Evolutionary conservation across 2,888 invertebrate genomes (phyloP).

Genomic region (Phrixothrix hirtus): DNA sequence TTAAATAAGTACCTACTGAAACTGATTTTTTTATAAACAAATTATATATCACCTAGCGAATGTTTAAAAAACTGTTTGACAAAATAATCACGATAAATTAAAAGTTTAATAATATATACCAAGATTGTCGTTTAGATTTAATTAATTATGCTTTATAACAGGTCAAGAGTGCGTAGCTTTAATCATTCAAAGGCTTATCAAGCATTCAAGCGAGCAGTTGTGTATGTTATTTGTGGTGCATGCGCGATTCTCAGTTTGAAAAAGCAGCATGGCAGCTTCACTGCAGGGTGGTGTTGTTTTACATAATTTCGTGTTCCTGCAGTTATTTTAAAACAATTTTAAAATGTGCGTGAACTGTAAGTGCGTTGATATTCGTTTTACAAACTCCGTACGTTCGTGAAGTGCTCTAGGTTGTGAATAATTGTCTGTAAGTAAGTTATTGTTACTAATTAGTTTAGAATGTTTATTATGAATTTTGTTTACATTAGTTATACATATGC

Average conservation of each 20-base stretch:
- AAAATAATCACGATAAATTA: too few species aligned
- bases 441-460: slow-evolving; percentile 7
- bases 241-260: slow-evolving; percentile 49
- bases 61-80: too few species aligned
- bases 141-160: too few species aligned
- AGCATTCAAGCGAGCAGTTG: not conserved
- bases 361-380: slow-evolving; percentile 13
- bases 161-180: too few species aligned
- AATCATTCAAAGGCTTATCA: slow-evolving; percentile 2
- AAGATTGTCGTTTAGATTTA: not conserved
- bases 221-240: slow-evolving; percentile 38
- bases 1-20: too few species aligned
- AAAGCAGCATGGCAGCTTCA: slow-evolving; percentile 51
- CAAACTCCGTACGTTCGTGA: slow-evolving; percentile 10
- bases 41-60: too few species aligned
- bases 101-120: too few species aligned
- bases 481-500: not conserved
- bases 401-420: not conserved
- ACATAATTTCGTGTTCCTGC: slow-evolving; percentile 31
- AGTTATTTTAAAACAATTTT: slow-evolving; percentile 23
- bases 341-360: slow-evolving; percentile 13
- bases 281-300: slow-evolving; percentile 49
- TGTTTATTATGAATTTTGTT: slow-evolving; percentile 6
- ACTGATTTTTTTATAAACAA: too few species aligned
- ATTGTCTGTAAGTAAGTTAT: slow-evolving; percentile 15